Base-by-base conservation (phyloP, 2,888 invertebrate genomes). In the Himalopsyche japonica region DNA sequence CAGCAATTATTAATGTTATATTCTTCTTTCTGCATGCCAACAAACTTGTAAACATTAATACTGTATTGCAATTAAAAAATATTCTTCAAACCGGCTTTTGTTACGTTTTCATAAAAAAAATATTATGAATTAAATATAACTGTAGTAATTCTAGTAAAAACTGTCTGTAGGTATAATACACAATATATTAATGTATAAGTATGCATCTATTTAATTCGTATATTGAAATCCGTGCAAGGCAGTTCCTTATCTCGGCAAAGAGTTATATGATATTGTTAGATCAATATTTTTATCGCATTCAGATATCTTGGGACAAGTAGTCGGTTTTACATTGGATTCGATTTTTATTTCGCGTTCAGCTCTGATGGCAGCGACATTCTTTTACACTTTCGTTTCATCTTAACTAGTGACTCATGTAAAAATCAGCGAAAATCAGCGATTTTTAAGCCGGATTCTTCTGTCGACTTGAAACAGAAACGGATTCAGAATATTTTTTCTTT, bases 211-310 rank as follows among this genome's bases (percentile, higher is more conserved):
- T 24, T 70, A 30, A 15, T 70, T 70, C 70, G 12, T 10, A 30
- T 8, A 30, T 70, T 79, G 34, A 64, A 47, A 12, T 82, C 82
- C 77, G 84, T 86, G 82, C 80, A 43, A 83, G 79, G 80, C 83
- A 70, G 85, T 85, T 87, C 85, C 86, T 84, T 84, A 85, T 86
- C 83, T 76, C 24, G 34, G 24, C 57, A 64, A 79, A 15, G 18
- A 24, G 27, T 70, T 37, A 7, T 81, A 76, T 83, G 34, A 76
- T 48, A 37, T 79, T 79, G 86, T 83, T 84, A 34, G 84, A 86
- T 86, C 83, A 84, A 86, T 86, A 86, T 48, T 70, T 77, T 76
- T 80, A 82, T 82, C 43, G 37, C 34, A 48, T 43, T 30, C 10
- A 24, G 27, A 77, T 77, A 37, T 70, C 70, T 70, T 70, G 70